These are phyloP conservation scores for Malthinus flaveolus DNA, from an alignment of 2,888 invertebrate genomes.

Conservation along the genomic window DNA sequence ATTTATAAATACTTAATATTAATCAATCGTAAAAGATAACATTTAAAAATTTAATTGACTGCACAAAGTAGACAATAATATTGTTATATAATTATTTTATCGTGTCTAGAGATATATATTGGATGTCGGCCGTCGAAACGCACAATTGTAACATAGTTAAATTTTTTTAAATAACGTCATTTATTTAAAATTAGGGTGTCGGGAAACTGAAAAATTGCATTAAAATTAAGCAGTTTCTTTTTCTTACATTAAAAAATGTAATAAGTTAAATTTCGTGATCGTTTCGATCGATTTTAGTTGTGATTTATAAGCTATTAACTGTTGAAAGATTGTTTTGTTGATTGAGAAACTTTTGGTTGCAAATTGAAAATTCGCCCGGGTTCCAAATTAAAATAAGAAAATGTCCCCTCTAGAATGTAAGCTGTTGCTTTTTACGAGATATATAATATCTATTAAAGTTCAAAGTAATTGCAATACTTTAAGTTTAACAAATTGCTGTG, in stretches of 20 bases:
- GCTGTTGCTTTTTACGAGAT: conserved; percentile 17
- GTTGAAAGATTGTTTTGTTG: neutral
- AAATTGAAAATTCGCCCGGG: no score
- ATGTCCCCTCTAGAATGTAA: no score
- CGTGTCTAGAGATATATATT: conserved; percentile 25
- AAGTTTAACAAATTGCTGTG: conserved; percentile 26
- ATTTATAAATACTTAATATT: conserved; percentile 30
- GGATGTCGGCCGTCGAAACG: conserved; percentile 32
- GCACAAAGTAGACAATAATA: conserved; percentile 52
- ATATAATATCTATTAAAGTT: conserved; percentile 29
- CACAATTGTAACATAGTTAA: conserved; percentile 30
- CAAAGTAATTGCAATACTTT: conserved; percentile 28
- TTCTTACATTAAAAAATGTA: neutral
- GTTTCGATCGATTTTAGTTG: conserved; percentile 12
- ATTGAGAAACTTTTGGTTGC: no score
- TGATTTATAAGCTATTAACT: conserved; percentile 11
- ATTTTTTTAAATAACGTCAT: conserved; percentile 19
- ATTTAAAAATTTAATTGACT: conserved; percentile 44
- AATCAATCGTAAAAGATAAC: conserved; percentile 10
- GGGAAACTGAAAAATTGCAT: conserved; percentile 22
- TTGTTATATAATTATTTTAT: conserved; percentile 31
- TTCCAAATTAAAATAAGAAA: neutral
- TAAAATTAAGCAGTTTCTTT: conserved; percentile 22
- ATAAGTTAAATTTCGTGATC: no score
- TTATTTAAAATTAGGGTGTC: conserved; percentile 28